Conservation (phyloP, 1,140 invertebrate species). For the Dolichoris vasculosae region DNA sequence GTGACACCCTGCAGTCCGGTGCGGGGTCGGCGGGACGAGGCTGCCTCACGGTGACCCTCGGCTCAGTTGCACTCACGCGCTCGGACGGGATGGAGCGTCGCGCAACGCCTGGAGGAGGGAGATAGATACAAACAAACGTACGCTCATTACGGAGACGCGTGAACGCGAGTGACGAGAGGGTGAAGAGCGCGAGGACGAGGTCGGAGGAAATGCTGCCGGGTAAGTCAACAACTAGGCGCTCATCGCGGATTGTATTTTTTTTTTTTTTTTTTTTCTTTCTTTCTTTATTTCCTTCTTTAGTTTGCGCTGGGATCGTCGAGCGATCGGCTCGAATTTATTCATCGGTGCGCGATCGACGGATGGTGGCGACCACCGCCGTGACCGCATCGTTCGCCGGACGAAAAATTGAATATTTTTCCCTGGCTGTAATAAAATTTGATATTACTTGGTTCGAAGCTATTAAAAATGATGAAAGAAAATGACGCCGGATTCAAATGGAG, state of each 20-base stretch:
- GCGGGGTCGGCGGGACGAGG: constrained; percentile 62
- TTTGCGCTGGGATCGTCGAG: too few relatives aligned
- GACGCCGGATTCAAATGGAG: background rate
- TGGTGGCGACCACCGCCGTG: too few relatives aligned
- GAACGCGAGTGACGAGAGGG: constrained; percentile 12
- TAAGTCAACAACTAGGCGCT: too few relatives aligned
- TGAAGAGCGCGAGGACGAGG: background rate
- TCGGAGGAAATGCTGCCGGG: background rate
- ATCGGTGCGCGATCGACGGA: background rate
- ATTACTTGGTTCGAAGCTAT: background rate
- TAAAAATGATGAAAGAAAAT: constrained; percentile 4
- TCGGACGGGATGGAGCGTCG: constrained; percentile 49
- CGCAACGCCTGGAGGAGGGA: background rate
- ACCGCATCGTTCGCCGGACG: background rate
- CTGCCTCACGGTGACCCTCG: constrained; percentile 46
- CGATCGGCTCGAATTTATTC: too few relatives aligned
- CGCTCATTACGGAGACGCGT: background rate
- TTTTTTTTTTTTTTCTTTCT: too few relatives aligned
- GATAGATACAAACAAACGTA: background rate
- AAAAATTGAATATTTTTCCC: background rate
- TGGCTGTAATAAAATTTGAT: background rate
- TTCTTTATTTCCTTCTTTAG: too few relatives aligned
- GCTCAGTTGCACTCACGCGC: constrained; percentile 56
- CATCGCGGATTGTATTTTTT: too few relatives aligned
- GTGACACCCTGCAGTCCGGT: constrained; percentile 74